Evolutionary conservation across 2,888 invertebrate genomes (phyloP).

Genomic region (Ophion obscuratus): DNA sequence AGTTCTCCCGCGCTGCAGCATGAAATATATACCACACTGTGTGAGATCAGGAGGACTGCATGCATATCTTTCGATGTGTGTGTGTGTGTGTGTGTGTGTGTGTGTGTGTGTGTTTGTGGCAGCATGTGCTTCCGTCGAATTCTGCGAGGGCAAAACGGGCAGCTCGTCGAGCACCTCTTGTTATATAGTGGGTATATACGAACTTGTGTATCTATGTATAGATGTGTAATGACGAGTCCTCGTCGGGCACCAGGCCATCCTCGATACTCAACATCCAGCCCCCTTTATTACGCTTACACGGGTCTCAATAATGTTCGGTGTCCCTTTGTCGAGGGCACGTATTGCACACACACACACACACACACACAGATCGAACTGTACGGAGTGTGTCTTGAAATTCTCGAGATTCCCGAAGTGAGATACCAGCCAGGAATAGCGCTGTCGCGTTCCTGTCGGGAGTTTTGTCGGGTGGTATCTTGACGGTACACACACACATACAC

Average conservation of each 20-base stretch:
- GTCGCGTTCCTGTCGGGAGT: not conserved
- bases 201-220: not conserved
- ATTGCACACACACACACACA: not conserved
- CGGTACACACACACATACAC: too few relatives aligned
- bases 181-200: not conserved
- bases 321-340: slow-evolving; percentile 68
- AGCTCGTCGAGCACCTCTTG: not conserved
- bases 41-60: slow-evolving; percentile 15
- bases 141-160: not conserved
- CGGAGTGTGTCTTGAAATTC: slow-evolving; percentile 45
- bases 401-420: slow-evolving; percentile 56
- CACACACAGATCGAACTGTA: not conserved
- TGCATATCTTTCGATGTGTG: too few relatives aligned
- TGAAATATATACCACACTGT: slow-evolving; percentile 9
- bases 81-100: too few relatives aligned
- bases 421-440: slow-evolving; percentile 13
- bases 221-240: not conserved
- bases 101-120: too few relatives aligned
- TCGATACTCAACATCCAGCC: slow-evolving; percentile 8
- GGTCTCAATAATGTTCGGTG: slow-evolving; percentile 65
- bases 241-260: slow-evolving; percentile 11
- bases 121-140: not conserved
- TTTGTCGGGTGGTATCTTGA: not conserved
- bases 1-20: slow-evolving; percentile 1
- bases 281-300: slow-evolving; percentile 42